These are phyloP conservation scores for Sebastes diaconus DNA, from an alignment of 2,797 vertebrate genomes.

Conservation along the genomic window DNA sequence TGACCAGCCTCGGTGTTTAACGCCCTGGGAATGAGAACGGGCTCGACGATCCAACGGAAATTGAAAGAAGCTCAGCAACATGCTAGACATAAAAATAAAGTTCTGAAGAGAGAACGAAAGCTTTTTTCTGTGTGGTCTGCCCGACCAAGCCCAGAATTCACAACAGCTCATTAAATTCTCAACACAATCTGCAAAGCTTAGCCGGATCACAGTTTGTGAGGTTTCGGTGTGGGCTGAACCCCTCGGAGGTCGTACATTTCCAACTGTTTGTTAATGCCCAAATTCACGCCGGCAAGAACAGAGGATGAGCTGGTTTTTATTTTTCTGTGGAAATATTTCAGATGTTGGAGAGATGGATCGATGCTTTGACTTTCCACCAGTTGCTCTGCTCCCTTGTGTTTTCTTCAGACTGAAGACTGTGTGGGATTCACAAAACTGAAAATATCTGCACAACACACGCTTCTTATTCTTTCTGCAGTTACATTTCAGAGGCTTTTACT, in stretches of 20 bases:
- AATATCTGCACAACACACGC: constrained; percentile 29
- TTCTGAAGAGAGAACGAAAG: background rate
- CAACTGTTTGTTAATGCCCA: background rate
- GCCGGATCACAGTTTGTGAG: constrained; percentile 21
- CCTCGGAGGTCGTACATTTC: constrained; percentile 23
- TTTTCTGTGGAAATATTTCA: constrained; percentile 24
- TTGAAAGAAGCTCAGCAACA: background rate
- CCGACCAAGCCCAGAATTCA: background rate
- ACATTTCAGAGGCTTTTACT: constrained; percentile 19
- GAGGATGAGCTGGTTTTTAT: background rate
- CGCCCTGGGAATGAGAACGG: too few relatives aligned
- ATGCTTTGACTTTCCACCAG: constrained; percentile 1
- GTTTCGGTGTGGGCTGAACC: background rate
- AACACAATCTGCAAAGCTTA: background rate
- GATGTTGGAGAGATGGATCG: constrained; percentile 18
- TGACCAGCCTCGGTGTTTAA: too few relatives aligned
- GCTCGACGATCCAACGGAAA: background rate
- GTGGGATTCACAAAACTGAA: constrained; percentile 35
- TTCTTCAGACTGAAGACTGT: constrained; percentile 13
- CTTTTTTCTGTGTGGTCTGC: background rate
- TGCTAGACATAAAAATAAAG: background rate
- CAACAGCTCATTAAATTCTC: constrained; percentile 29
- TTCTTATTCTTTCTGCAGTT: constrained; percentile 27
- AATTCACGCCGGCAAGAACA: constrained; percentile 8
- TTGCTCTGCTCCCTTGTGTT: constrained; percentile 17